Evolutionary conservation across 2,888 invertebrate species (phyloP).

Genomic region (Lasioglossum zephyrum): DNA sequence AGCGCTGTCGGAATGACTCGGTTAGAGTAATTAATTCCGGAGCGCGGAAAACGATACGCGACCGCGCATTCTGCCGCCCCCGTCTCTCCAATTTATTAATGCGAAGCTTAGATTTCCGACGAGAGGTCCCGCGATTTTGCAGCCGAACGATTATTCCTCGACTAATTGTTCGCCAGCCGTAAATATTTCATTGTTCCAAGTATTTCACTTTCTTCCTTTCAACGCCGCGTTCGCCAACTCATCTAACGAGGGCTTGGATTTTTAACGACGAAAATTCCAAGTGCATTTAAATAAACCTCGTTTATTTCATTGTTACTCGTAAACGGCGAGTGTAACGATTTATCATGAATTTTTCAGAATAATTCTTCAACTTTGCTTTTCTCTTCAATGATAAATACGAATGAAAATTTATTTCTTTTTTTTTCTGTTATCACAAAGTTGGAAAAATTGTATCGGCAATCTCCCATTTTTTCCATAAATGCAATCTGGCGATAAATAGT

Average conservation of each 20-base stretch:
- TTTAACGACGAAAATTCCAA: background rate
- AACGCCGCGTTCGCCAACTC: background rate
- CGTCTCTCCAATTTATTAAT: background rate
- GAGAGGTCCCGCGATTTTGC: background rate
- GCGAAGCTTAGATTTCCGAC: background rate
- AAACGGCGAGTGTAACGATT: background rate
- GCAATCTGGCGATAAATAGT: background rate
- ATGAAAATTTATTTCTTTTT: no score
- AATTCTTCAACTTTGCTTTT: background rate
- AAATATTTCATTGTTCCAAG: background rate
- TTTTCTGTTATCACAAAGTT: background rate
- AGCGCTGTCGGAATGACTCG: slow-evolving; percentile 5
- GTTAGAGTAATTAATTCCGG: slow-evolving; percentile 48
- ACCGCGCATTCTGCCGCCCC: background rate
- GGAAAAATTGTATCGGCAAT: no score
- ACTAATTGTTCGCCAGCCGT: background rate
- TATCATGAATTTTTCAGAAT: background rate
- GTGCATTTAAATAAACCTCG: background rate
- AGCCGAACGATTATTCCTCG: background rate
- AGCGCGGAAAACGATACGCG: slow-evolving; percentile 39
- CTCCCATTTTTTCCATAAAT: background rate
- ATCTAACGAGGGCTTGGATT: background rate
- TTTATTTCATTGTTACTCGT: background rate
- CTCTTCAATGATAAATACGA: background rate
- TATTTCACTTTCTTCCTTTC: background rate